Evolutionary conservation across 2,113 vertebrate species (phyloP), one percentile per base, ranked within the genome.

Genomic region (Neotoma lepida): DNA sequence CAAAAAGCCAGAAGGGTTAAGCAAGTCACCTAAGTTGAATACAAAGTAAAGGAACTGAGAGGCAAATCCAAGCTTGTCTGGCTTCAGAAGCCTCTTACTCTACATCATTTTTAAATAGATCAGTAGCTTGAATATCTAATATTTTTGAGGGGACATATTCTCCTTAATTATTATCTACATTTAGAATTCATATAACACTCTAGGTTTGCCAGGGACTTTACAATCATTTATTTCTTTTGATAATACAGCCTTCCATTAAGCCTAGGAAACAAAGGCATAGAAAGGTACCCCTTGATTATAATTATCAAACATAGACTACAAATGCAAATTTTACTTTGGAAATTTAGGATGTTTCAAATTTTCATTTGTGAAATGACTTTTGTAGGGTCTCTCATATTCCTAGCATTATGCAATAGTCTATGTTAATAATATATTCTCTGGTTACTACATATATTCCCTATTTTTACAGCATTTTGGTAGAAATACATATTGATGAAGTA

Each of bases 111-210:
- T 33, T 51, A 88, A 92, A 66, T 56, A 39, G 39, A 68, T 74
- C 9, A 90, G 9, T 78, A 74, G 63, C 35, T 89, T 91, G 81
- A 28, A 3, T 87, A 30, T 84, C 61, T 87, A 85, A 44, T 87
- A 4, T 22, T 88, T 18, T 73, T 66, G 35, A 93, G 90, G 63
- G 41, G 64, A 86, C 77, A 86, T 88, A 7, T 2, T 90, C 71
- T 35, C 28, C 15, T 66, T 90, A 90, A 89, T 41, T 74, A 28
- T 73, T 93, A 74, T 17, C 88, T 85, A 41, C 10, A 78, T 95
- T 64, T 88, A 87, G 13, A 63, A 30, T 90, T 94, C 85, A 84
- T 3, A 64, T 92, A 92, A 85, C 28, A 66, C 90, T 90, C 82
- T 88, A 4, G 17, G 18, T 64, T 92, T 88, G 4, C 64, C 76